A percentile compares a stretch with the other conserved stretches of the same genome.
phyloP scores from a whole-genome alignment of 2,113 vertebrate species.

The Sceloporus undulatus region DNA sequence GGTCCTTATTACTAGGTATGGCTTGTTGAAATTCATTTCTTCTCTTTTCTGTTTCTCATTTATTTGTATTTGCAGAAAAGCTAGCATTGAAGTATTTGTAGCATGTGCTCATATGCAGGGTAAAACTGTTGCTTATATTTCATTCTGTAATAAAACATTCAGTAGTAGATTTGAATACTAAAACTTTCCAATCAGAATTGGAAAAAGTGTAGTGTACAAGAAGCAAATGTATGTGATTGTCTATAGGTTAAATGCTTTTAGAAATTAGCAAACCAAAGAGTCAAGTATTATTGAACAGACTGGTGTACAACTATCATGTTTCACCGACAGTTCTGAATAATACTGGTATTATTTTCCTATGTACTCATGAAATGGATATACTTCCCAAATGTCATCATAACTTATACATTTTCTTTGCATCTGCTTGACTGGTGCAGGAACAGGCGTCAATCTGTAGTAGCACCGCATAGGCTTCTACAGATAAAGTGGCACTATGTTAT shows the following conservation, averaged over 20 bases:
- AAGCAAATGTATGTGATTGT: slow-evolving; percentile 37
- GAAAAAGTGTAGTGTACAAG: slow-evolving; percentile 25
- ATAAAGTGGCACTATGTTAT: background rate
- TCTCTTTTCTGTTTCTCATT: slow-evolving; percentile 71
- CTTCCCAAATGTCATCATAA: background rate
- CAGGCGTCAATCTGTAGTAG: background rate
- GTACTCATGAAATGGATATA: no score
- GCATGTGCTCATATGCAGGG: slow-evolving; percentile 35
- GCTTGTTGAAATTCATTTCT: slow-evolving; percentile 80
- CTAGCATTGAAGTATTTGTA: slow-evolving; percentile 50
- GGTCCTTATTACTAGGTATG: slow-evolving; percentile 98
- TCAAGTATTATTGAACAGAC: slow-evolving; percentile 40
- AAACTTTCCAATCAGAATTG: slow-evolving; percentile 38
- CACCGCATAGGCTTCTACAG: background rate
- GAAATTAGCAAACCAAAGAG: slow-evolving; percentile 22
- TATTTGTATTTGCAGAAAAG: slow-evolving; percentile 54
- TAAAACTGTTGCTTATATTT: slow-evolving; percentile 56
- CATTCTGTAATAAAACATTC: slow-evolving; percentile 51
- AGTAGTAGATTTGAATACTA: slow-evolving; percentile 38
- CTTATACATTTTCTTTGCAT: background rate
- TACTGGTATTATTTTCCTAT: background rate
- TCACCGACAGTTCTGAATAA: slow-evolving; percentile 7
- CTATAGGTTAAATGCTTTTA: slow-evolving; percentile 22
- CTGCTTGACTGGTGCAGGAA: background rate
- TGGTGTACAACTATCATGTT: slow-evolving; percentile 17